Evolutionary conservation across 2,113 vertebrate species (phyloP).

Genomic region (Neogobius melanostomus): DNA sequence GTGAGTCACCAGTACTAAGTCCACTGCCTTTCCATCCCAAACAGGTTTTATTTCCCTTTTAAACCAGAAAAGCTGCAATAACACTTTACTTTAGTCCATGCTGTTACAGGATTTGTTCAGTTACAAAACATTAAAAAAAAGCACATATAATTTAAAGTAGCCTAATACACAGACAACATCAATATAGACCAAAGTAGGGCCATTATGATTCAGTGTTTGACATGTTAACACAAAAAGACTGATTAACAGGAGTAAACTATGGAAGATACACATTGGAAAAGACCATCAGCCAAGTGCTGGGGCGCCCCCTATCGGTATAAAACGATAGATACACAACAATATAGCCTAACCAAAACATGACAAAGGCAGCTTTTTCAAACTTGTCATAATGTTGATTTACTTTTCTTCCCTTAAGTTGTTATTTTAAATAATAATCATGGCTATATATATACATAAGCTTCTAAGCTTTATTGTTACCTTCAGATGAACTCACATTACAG

Average conservation of each 20-base stretch:
- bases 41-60: conserved; percentile 6
- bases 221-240: neutral
- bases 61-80: neutral
- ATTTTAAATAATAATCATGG: neutral
- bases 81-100: neutral
- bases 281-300: conserved; percentile 45
- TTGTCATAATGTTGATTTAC: conserved; percentile 3
- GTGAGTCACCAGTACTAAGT: neutral
- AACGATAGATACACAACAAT: conserved; percentile 19
- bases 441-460: neutral
- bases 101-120: neutral
- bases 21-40: neutral
- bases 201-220: neutral
- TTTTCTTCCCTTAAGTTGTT: neutral
- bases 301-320: conserved; percentile 57
- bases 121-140: too few species aligned
- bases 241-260: neutral
- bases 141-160: neutral
- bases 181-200: neutral
- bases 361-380: conserved; percentile 1
- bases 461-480: too few species aligned
- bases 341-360: neutral
- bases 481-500: neutral
- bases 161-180: neutral
- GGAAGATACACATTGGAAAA: neutral